phyloP scores from a whole-genome alignment of 2,113 vertebrate species.

The Verasper variegatus region DNA sequence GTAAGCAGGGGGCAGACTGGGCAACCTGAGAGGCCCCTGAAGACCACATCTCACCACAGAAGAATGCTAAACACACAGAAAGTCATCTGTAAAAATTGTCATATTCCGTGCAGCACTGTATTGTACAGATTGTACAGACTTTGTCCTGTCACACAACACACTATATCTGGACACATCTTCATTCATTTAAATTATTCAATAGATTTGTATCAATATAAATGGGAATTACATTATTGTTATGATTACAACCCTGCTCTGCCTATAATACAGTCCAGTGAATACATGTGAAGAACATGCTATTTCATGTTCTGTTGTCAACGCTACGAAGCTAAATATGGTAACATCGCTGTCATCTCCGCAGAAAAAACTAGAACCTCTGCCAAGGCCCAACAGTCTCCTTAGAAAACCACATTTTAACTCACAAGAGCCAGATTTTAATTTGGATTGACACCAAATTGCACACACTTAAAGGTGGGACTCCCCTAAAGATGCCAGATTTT shows the following conservation, averaged over 20 bases:
- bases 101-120: not conserved
- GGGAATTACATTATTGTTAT: not conserved
- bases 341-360: conserved; percentile 16
- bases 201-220: not conserved
- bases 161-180: not conserved
- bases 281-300: not conserved
- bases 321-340: conserved; percentile 8
- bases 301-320: not conserved
- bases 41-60: conserved; percentile 21
- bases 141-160: not conserved
- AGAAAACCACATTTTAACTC: not conserved
- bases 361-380: conserved; percentile 10
- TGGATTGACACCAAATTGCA: not conserved
- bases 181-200: not conserved
- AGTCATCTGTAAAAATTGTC: not conserved
- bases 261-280: conserved; percentile 3
- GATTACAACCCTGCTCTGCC: not conserved
- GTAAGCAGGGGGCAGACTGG: conserved; percentile 21
- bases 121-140: not conserved
- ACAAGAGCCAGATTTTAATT: not conserved
- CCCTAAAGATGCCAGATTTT: not conserved
- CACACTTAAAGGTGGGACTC: not conserved
- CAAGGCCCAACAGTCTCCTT: not conserved
- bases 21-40: conserved; percentile 28
- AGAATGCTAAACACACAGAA: conserved; percentile 5